Evolutionary conservation across 2,113 vertebrate genomes (phyloP).

Genomic region (Irena cyanogastra): DNA sequence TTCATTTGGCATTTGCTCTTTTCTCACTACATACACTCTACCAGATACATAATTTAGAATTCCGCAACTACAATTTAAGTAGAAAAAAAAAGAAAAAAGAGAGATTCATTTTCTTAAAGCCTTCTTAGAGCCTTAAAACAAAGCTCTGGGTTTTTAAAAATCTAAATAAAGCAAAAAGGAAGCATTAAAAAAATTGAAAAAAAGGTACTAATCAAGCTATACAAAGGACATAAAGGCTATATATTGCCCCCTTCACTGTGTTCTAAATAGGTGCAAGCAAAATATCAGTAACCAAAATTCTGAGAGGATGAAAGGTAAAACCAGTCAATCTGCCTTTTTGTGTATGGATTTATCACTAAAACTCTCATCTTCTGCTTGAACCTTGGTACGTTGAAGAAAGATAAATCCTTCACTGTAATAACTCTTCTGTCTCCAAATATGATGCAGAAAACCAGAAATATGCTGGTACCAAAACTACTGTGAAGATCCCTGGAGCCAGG

Average conservation of each 20-base stretch:
- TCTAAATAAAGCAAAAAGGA: neutral
- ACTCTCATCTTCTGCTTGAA: neutral
- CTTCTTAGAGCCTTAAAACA: neutral
- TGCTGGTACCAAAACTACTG: neutral
- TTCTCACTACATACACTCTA: slow-evolving; percentile 54
- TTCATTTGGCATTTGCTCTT: slow-evolving; percentile 64
- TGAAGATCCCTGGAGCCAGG: neutral
- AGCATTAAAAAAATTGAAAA: neutral
- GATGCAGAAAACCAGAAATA: neutral
- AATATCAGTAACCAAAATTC: neutral
- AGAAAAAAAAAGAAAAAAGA: neutral
- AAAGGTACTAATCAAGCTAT: neutral
- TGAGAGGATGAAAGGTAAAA: neutral
- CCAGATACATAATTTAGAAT: slow-evolving; percentile 59
- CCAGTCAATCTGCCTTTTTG: neutral
- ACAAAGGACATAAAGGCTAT: neutral
- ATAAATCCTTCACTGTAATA: neutral
- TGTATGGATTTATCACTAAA: neutral
- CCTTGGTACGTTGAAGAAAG: neutral
- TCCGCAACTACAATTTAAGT: slow-evolving; percentile 36
- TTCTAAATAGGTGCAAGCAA: neutral
- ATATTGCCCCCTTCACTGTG: neutral
- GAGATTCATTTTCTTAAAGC: neutral
- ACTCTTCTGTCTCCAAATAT: neutral
- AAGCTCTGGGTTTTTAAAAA: neutral